These are phyloP conservation scores for Sinohyriopsis cumingii DNA, from an alignment of 2,888 invertebrate genomes.

Conservation along the genomic window DNA sequence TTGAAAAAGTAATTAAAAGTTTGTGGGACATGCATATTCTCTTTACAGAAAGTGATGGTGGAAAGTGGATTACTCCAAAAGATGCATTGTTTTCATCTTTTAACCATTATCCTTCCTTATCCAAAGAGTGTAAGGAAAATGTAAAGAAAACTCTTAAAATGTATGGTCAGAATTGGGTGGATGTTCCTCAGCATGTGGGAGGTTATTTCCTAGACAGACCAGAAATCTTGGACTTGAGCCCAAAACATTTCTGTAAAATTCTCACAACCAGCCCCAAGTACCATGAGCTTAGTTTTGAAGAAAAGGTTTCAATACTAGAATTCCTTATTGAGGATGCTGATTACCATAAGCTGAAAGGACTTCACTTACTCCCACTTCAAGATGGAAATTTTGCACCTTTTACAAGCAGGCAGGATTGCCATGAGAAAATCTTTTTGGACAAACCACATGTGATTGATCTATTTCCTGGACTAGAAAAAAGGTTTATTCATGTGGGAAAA, in stretches of 20 bases:
- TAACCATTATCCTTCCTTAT: not conserved
- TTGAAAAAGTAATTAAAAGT: constrained; percentile 4
- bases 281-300: too few relatives aligned
- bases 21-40: constrained; percentile 8
- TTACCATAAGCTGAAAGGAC: constrained; percentile 4
- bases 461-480: constrained; percentile 24
- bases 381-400: constrained; percentile 16
- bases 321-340: constrained; percentile 8
- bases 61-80: constrained; percentile 21
- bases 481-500: constrained; percentile 3
- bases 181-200: constrained; percentile 5
- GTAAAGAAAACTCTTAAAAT: too few relatives aligned
- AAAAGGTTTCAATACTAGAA: constrained; percentile 2
- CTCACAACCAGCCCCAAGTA: too few relatives aligned
- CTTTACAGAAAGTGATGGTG: constrained; percentile 20
- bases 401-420: not conserved
- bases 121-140: too few relatives aligned
- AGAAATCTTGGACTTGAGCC: too few relatives aligned
- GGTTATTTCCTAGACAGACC: not conserved
- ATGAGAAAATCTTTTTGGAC: constrained; percentile 9
- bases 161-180: not conserved
- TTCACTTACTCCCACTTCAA: constrained; percentile 22
- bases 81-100: constrained; percentile 15
- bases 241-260: too few relatives aligned
- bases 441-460: constrained; percentile 12